These are phyloP conservation scores for Drosophila nasuta DNA, from an alignment of 1,140 invertebrate species.

Conservation along the genomic window DNA sequence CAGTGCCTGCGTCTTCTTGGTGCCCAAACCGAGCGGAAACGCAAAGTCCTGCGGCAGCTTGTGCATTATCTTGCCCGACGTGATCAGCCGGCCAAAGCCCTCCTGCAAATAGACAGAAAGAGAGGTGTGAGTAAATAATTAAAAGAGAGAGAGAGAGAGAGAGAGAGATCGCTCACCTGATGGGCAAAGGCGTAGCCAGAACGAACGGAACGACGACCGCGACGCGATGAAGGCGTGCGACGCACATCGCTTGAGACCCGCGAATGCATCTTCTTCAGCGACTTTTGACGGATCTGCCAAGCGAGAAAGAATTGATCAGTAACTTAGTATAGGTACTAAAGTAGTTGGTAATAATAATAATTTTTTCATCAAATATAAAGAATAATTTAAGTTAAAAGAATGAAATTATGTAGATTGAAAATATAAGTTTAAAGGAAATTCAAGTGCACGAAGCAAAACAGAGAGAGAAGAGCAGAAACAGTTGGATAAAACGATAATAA, in stretches of 20 bases:
- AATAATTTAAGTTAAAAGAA: too few relatives aligned
- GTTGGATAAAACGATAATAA: too few relatives aligned
- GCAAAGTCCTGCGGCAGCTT: constrained; percentile 88
- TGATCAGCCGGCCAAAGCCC: constrained; percentile 98
- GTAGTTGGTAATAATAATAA: too few relatives aligned
- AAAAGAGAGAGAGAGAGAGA: neutral
- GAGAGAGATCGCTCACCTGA: constrained; percentile 64
- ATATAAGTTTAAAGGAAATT: too few relatives aligned
- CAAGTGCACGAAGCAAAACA: too few relatives aligned
- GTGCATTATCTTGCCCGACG: constrained; percentile 98
- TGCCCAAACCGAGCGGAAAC: constrained; percentile 75
- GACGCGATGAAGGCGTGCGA: constrained; percentile 93
- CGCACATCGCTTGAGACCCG: constrained; percentile 91
- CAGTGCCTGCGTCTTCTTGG: constrained; percentile 73
- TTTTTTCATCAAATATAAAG: too few relatives aligned
- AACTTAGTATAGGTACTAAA: neutral
- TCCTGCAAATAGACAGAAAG: constrained; percentile 86
- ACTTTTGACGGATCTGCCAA: constrained; percentile 86
- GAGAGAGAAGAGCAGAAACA: too few relatives aligned
- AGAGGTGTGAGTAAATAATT: neutral
- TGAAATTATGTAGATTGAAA: too few relatives aligned
- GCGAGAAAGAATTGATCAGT: neutral
- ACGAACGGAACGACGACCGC: constrained; percentile 94
- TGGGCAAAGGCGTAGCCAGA: constrained; percentile 99
- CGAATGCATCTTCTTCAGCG: constrained; percentile 89